These are phyloP conservation scores for Microcebus lehilahytsara DNA, from an alignment of 2,113 vertebrate genomes.

Conservation along the genomic window DNA sequence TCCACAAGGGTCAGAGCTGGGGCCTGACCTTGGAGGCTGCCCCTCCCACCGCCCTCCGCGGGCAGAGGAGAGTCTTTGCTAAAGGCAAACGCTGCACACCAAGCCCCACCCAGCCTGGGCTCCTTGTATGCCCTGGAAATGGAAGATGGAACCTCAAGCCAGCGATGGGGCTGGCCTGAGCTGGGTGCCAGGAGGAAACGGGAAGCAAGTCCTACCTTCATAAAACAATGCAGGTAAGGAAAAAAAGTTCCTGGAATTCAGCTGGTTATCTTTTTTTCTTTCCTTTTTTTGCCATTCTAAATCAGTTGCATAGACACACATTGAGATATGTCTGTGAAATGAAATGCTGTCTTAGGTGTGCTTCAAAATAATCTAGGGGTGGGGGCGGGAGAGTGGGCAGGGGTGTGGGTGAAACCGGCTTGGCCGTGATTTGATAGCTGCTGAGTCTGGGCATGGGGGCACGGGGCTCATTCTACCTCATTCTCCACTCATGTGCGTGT, in stretches of 20 bases:
- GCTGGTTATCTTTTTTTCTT: too few species aligned
- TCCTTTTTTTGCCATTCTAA: too few species aligned
- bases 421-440: background rate
- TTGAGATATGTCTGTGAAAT: background rate
- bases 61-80: background rate
- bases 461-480: background rate
- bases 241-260: background rate
- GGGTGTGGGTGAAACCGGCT: background rate
- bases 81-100: background rate
- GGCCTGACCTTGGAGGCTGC: background rate
- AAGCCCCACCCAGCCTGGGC: background rate
- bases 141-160: background rate
- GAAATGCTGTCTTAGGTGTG: background rate
- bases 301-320: background rate
- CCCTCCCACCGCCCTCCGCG: background rate
- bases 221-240: too few species aligned
- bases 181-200: background rate
- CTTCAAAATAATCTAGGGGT: background rate
- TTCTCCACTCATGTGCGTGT: background rate
- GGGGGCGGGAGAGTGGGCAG: fast-evolving
- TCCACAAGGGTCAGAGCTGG: background rate
- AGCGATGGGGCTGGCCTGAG: too few species aligned
- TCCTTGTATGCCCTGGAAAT: background rate
- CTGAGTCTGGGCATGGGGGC: background rate
- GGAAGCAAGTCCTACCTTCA: background rate